Conservation (phyloP, 2,113 vertebrate genomes). For the Solenodon paradoxus region DNA sequence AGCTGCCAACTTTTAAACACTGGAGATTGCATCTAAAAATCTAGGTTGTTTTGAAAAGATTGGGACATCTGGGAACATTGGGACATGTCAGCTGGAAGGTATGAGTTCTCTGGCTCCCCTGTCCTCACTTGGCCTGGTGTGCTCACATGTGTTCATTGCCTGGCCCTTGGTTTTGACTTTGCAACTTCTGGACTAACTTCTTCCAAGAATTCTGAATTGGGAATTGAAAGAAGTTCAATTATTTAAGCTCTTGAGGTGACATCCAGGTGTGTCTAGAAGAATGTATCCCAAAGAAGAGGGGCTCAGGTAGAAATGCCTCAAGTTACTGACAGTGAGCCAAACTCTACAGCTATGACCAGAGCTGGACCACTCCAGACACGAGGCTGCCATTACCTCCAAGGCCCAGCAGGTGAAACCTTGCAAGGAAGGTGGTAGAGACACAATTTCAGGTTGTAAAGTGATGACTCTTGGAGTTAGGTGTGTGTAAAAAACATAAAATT, state of each 20-base stretch:
- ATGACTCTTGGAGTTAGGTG: not conserved
- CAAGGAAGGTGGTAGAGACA: not conserved
- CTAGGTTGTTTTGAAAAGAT: not conserved
- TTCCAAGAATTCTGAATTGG: not conserved
- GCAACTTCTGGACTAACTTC: not conserved
- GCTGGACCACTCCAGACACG: not conserved
- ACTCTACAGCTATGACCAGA: not conserved
- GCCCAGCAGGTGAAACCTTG: not conserved
- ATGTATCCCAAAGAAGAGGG: not conserved
- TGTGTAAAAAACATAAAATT: not conserved
- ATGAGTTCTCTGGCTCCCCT: not conserved
- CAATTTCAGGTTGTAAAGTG: not conserved
- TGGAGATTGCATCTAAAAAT: not conserved
- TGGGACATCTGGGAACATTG: not conserved
- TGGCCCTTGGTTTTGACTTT: not conserved
- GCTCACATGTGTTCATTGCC: not conserved
- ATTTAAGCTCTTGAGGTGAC: not conserved
- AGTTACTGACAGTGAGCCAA: not conserved
- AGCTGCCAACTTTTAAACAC: not conserved
- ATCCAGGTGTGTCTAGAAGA: not conserved
- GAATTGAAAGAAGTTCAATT: not conserved
- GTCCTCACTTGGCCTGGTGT: not conserved
- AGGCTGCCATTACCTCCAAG: not conserved
- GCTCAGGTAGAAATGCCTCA: not conserved
- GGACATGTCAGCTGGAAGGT: not conserved